Evolutionary conservation across 2,113 vertebrate genomes (phyloP).

Genomic region (Panurus biarmicus): DNA sequence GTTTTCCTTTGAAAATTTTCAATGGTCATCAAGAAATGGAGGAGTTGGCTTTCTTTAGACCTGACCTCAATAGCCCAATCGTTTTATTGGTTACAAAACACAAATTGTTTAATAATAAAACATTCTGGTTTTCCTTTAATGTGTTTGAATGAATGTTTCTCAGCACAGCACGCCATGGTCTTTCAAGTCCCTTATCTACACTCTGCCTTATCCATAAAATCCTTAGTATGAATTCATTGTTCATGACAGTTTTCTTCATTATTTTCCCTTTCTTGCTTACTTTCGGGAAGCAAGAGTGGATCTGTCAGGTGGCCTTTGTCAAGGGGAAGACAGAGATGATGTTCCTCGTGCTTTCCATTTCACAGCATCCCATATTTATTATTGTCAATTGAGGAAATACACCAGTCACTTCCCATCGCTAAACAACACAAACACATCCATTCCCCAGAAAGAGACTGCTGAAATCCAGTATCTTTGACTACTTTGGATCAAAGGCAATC

Average conservation of each 20-base stretch:
- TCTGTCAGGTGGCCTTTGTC: neutral
- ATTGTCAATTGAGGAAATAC: neutral
- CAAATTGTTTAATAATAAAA: neutral
- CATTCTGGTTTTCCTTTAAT: neutral
- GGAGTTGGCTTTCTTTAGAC: neutral
- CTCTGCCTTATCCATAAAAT: neutral
- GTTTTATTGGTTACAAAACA: neutral
- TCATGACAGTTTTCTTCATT: neutral
- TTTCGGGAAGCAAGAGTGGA: neutral
- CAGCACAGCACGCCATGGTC: accelerated
- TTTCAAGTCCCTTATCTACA: neutral
- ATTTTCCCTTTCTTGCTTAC: neutral
- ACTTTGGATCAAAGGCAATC: neutral
- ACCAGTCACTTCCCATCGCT: neutral
- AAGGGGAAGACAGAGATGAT: neutral
- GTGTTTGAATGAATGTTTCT: neutral
- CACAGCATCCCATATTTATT: neutral
- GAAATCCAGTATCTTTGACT: neutral
- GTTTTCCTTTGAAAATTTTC: neutral
- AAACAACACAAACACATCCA: neutral
- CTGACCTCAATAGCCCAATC: neutral
- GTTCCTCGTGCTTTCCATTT: neutral
- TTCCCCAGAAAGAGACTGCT: neutral
- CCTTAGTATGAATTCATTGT: neutral
- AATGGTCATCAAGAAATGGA: neutral